Base-by-base conservation (phyloP, 2,888 invertebrate species). In the Proisotoma minuta region DNA sequence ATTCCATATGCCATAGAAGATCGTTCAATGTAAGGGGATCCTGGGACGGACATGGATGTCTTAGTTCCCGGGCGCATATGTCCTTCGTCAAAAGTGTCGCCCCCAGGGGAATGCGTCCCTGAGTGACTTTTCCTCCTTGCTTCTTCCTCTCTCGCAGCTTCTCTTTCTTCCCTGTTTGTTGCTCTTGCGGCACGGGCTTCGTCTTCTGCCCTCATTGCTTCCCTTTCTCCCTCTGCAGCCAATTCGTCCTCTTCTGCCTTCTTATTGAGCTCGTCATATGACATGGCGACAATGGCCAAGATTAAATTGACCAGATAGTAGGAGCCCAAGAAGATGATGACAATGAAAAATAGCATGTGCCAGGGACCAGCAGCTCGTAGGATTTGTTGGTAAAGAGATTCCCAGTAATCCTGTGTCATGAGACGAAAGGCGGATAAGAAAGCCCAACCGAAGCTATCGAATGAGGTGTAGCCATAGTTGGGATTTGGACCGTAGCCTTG, bases 331-430 rank as follows among this genome's bases (percentile, higher is more conserved):
- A 98, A 94, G 82, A 98, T 97, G 79, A 97, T 96, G 75, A 97
- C 90, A 77, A 97, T 91, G 84, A 98, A 98, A 84, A 97, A 98
- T 76, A 95, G 81, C 85, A 96, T 93, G 81, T 98, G 96, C 91
- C 92, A 93, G 67, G 95, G 93, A 69, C 97, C 97, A 75, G 94
- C 93, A 73, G 95, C 91, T 79, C 95, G 84, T 77, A 98, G 83
- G 76, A 96, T 86, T 89, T 89, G 52, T 83, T 96, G 95, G 81
- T 98, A 98, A 74, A 98, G 85, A 81, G 93, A 93, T 81, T 98
- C 97, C 97, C 97, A 97, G 80, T 89, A 95, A 82, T 98, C 97
- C 82, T 97, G 97, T 63, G 97, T 98, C 96, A 98, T 97, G 75
- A 98, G 84, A 18, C 97, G 86, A 82, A 98, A 98, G 73, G 97